Percentiles rank a stretch among this genome's conserved stretches.
phyloP scores from a whole-genome alignment of 2,113 vertebrate genomes.

The Leptodactylus fuscus region DNA sequence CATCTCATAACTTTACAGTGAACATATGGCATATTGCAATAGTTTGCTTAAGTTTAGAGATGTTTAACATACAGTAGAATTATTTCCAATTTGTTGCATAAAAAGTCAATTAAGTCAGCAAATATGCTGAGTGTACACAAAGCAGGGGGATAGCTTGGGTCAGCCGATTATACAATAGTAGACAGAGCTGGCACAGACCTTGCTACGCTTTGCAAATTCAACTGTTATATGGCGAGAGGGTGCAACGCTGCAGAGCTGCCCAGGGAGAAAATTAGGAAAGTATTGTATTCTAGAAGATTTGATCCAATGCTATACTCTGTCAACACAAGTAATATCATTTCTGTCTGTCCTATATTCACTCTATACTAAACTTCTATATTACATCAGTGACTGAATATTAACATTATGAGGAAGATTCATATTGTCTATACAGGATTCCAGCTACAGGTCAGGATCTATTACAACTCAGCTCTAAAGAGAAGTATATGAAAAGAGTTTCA shows the following conservation, averaged over 20 bases:
- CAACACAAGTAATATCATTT: background rate
- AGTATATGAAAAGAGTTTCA: background rate
- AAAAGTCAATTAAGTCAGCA: slow-evolving; percentile 36
- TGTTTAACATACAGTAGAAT: slow-evolving; percentile 8
- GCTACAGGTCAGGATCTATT: background rate
- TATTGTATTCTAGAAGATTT: too few species aligned
- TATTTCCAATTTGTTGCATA: slow-evolving; percentile 36
- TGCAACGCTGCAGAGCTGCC: background rate
- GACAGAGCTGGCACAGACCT: slow-evolving; percentile 23
- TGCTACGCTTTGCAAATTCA: slow-evolving; percentile 38
- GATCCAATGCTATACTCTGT: background rate
- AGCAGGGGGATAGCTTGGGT: slow-evolving; percentile 19
- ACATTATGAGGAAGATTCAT: background rate
- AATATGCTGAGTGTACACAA: slow-evolving; percentile 18
- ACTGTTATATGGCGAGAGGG: background rate
- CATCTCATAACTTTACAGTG: background rate
- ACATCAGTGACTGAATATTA: background rate
- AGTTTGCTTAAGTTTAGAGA: background rate
- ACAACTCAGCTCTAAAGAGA: background rate
- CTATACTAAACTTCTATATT: background rate
- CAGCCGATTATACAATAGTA: slow-evolving; percentile 27
- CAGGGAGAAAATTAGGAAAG: background rate
- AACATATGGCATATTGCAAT: slow-evolving; percentile 4
- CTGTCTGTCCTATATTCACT: background rate
- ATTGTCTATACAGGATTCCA: background rate